Base-by-base conservation (phyloP, 1,140 invertebrate genomes). In the Solen grandis region DNA sequence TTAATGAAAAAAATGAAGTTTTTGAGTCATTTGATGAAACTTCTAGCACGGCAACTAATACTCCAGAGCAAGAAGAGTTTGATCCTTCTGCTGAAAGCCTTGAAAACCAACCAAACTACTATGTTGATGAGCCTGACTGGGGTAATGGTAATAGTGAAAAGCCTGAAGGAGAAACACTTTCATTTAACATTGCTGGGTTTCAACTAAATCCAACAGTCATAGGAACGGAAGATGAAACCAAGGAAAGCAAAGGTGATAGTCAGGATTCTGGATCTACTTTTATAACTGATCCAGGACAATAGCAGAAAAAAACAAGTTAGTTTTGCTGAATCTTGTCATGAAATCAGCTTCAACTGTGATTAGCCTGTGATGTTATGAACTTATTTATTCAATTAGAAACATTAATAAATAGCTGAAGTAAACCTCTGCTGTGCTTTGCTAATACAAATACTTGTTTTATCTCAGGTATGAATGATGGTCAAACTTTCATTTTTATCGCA, bases 1-100 rank as follows among this genome's bases (percentile, higher is more conserved):
- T 80, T 36, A 80, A 73, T 65, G 77, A 80, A 65, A 38, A 63
- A 5, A 80, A 66, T 33, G 77, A 80, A 73, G 60, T 80, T 8
- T 72, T 80, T 55, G 59, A 80, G 19, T 72, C 77, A 14, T 80
- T 65, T 63, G 77, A 60, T 22, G 57, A 80, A 52, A 70, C 57
- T 22, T 35, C 66, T 3, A 80, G 77, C 33, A 80, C 77, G 22
- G 77, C 65, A n/a, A 80, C 77, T 36, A 55, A 65, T 36, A 80
- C 77, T 22, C 77, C 77, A 19, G 68, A 73, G 38, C 55, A 41
- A 1, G 68, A 52, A 29, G 77, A 80, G 1, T 63, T 80, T 72
- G 77, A 73, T 46, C 33, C 69, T n/a, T 22, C 63, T 31, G 60
- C 60, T 33, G 77, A 72, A 19, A 55, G 77, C 35, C 50, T 80